Percentiles rank a stretch among this genome's conserved stretches.
phyloP scores from a whole-genome alignment of 2,888 invertebrate genomes.

The Athetis lepigone region DNA sequence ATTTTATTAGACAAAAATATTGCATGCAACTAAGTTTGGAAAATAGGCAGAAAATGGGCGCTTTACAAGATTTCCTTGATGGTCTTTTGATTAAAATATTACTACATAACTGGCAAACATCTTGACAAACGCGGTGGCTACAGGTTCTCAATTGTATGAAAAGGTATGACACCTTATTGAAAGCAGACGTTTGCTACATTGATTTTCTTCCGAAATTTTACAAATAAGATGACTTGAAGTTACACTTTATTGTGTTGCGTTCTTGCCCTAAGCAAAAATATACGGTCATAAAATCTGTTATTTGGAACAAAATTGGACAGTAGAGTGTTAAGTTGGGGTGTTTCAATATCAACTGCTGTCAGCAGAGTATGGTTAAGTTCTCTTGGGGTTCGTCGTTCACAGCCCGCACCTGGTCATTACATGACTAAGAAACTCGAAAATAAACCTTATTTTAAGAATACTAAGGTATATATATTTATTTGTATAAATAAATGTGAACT shows the following conservation, averaged over 20 bases:
- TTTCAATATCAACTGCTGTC: neutral
- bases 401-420: neutral
- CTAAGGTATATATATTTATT: too few relatives aligned
- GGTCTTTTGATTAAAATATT: neutral
- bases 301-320: neutral
- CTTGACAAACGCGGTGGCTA: neutral
- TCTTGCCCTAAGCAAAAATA: neutral
- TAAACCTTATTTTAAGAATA: neutral
- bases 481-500: too few relatives aligned
- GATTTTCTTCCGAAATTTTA: constrained; percentile 1
- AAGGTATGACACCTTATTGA: too few relatives aligned
- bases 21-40: constrained; percentile 46
- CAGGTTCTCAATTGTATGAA: neutral
- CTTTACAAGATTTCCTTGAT: constrained; percentile 7
- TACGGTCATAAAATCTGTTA: constrained; percentile 3
- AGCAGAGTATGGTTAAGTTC: constrained; percentile 5
- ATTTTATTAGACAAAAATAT: constrained; percentile 12
- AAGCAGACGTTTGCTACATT: too few relatives aligned
- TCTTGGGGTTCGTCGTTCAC: neutral
- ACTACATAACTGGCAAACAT: neutral
- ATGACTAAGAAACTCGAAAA: neutral
- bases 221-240: neutral
- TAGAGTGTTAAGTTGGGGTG: neutral
- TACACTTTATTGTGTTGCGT: constrained; percentile 1
- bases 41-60: constrained; percentile 16